phyloP scores from a whole-genome alignment of 1,140 invertebrate genomes.

The Bombyx mandarina region DNA sequence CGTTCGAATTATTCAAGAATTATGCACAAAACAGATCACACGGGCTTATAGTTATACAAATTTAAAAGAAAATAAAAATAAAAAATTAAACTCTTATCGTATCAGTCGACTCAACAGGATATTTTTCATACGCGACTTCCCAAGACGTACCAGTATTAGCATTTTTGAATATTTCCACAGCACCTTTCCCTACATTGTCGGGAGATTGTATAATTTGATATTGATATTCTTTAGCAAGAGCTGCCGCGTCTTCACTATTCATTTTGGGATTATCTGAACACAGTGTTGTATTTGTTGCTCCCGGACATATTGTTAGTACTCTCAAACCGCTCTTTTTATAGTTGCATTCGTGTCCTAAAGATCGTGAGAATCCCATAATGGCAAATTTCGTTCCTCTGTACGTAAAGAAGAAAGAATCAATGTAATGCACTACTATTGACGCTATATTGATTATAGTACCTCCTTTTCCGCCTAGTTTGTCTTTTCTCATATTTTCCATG shows the following conservation, averaged over 20 bases:
- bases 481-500: constrained; percentile 70
- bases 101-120: no score
- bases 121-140: not conserved
- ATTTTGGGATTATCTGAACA: no score
- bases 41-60: not conserved
- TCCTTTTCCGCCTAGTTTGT: constrained; percentile 71
- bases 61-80: not conserved
- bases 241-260: no score
- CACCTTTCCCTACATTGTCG: constrained; percentile 31
- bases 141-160: constrained; percentile 2
- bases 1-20: not conserved
- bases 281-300: constrained; percentile 53
- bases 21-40: not conserved
- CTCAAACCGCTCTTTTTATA: constrained; percentile 70
- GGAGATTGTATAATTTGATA: constrained; percentile 16
- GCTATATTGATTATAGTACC: constrained; percentile 76
- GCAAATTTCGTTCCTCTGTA: constrained; percentile 80
- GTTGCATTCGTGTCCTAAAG: constrained; percentile 68
- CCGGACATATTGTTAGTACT: constrained; percentile 70
- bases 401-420: constrained; percentile 74
- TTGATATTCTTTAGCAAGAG: constrained; percentile 9
- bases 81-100: no score
- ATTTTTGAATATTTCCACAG: constrained; percentile 32
- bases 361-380: constrained; percentile 69
- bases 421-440: constrained; percentile 73